These are phyloP conservation scores for Crioceris asparagi DNA, from an alignment of 2,888 invertebrate species.

Conservation along the genomic window DNA sequence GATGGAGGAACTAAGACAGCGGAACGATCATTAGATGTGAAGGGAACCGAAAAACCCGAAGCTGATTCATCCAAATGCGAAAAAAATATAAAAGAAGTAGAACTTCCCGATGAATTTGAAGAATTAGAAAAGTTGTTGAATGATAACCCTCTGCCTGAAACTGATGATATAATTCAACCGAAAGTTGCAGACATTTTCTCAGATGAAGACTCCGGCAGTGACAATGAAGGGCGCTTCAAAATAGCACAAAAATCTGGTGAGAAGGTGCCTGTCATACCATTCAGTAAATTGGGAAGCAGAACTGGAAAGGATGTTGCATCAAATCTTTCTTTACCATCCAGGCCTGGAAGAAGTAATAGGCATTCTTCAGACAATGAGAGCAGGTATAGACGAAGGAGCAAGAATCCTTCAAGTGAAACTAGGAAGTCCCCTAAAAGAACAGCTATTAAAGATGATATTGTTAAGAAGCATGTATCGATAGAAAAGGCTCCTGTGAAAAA, in stretches of 20 bases:
- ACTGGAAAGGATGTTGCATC: too few species aligned
- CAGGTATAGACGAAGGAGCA: not conserved
- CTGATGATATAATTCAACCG: slow-evolving; percentile 25
- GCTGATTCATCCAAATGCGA: not conserved
- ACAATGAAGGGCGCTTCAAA: slow-evolving; percentile 37
- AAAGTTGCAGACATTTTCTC: slow-evolving; percentile 34
- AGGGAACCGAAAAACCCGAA: not conserved
- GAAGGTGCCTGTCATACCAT: slow-evolving; percentile 20
- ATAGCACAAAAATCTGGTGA: slow-evolving; percentile 17
- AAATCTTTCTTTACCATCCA: too few species aligned
- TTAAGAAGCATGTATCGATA: slow-evolving; percentile 9
- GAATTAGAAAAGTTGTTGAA: slow-evolving; percentile 18
- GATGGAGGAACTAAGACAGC: too few species aligned
- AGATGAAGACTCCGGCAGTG: slow-evolving; percentile 35
- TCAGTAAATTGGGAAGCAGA: slow-evolving; percentile 23
- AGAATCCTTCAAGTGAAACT: not conserved
- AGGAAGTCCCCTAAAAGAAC: slow-evolving; percentile 3
- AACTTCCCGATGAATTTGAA: slow-evolving; percentile 18
- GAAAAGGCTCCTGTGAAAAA: slow-evolving; percentile 11
- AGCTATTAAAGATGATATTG: not conserved
- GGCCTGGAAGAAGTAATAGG: too few species aligned
- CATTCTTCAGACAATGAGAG: too few species aligned
- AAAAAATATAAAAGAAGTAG: not conserved
- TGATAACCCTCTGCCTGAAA: slow-evolving; percentile 22
- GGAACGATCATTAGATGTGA: not conserved